A percentile compares a stretch with the other conserved stretches of the same genome.
Evolutionary conservation across 2,888 invertebrate genomes (phyloP).

Genomic region (Ferrisia virgata): DNA sequence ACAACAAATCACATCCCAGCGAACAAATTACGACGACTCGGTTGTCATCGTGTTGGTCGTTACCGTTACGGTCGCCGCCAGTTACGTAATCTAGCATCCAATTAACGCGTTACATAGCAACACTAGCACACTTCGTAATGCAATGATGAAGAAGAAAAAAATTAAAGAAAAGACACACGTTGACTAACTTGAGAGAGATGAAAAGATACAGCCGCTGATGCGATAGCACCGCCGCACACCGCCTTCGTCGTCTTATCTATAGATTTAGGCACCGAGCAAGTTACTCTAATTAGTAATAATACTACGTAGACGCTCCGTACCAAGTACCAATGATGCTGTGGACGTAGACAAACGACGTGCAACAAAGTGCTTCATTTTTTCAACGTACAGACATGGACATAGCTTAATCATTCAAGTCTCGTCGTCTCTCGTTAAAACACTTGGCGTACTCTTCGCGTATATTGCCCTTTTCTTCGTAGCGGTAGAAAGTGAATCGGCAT

Average conservation of each 20-base stretch:
- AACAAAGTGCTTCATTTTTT: constrained; percentile 4
- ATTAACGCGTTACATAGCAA: neutral
- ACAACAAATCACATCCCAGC: neutral
- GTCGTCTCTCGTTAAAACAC: neutral
- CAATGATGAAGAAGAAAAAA: neutral
- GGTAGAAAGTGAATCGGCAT: neutral
- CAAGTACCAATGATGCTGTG: no score
- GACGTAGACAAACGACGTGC: neutral
- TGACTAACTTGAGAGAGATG: neutral
- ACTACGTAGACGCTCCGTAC: neutral
- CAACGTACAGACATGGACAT: neutral
- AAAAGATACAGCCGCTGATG: neutral
- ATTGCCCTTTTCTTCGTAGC: neutral
- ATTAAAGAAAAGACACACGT: neutral
- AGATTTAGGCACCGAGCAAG: neutral
- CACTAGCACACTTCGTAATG: neutral
- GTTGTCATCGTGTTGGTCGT: neutral
- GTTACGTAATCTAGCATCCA: neutral
- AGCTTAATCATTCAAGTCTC: neutral
- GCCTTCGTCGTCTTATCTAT: no score
- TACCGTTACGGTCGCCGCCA: neutral
- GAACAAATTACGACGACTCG: neutral
- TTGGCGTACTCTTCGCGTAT: neutral
- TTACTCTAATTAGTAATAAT: neutral
- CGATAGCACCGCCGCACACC: no score